A percentile compares a stretch with the other conserved stretches of the same genome.
These are phyloP conservation scores for Cremastinae sp. DNA, from an alignment of 2,888 invertebrate species.

Conservation along the genomic window DNA sequence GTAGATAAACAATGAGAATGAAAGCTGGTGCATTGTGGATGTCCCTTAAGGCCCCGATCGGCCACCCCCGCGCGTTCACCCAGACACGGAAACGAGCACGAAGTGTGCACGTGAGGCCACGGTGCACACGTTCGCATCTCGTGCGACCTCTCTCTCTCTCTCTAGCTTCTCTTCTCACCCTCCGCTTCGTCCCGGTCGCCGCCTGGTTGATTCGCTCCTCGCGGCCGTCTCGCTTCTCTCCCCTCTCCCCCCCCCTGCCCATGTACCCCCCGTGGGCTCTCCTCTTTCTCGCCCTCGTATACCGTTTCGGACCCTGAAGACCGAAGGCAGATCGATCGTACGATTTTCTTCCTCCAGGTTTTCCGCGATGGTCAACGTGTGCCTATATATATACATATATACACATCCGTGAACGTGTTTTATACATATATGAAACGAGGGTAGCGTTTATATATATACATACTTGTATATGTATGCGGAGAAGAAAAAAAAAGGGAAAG, in stretches of 20 bases:
- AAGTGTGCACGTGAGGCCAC: conserved; percentile 69
- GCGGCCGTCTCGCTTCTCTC: conserved; percentile 49
- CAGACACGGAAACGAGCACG: conserved; percentile 64
- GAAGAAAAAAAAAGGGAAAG: conserved; percentile 34
- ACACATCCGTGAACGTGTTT: conserved; percentile 1
- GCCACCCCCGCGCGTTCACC: conserved; percentile 75
- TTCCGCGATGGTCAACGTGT: conserved; percentile 77
- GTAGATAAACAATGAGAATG: not conserved
- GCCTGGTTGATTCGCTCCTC: conserved; percentile 49
- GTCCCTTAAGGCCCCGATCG: conserved; percentile 72
- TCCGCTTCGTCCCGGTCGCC: conserved; percentile 45
- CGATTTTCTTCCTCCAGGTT: conserved; percentile 80
- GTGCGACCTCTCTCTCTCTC: conserved; percentile 59
- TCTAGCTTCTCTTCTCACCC: conserved; percentile 53
- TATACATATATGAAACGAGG: too few relatives aligned
- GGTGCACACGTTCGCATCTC: conserved; percentile 72
- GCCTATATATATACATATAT: conserved; percentile 26
- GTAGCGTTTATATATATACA: conserved; percentile 27
- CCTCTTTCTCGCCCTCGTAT: conserved; percentile 63
- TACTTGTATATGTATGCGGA: conserved; percentile 5
- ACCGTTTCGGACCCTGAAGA: conserved; percentile 78
- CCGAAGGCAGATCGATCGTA: conserved; percentile 80
- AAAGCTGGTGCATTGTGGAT: conserved; percentile 66
- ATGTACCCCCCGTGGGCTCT: conserved; percentile 48
- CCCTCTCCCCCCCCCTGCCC: conserved; percentile 47